Base-by-base conservation (phyloP, 2,797 vertebrate genomes). In the Salarias fasciatus region DNA sequence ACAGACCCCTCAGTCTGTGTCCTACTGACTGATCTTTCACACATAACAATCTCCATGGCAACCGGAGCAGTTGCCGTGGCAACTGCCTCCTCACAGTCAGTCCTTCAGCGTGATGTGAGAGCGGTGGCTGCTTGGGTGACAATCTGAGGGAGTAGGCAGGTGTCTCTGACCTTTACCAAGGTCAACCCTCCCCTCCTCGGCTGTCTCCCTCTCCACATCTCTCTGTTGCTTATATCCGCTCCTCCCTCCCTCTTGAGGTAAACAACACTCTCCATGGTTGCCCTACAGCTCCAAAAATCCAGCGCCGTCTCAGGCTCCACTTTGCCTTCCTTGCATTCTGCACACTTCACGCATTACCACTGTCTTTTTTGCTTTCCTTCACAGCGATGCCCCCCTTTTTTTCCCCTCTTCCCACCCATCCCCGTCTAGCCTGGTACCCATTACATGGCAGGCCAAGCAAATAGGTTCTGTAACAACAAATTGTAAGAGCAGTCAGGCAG, bases 1-100 rank as follows among this genome's bases (percentile, higher is more conserved):
- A 89, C 83, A 51, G 87, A 88, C 83, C 82, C 77, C 82, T 80
- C 62, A 44, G 79, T 86, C 88, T 89, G 86, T 86, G 90, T 93
- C 92, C 92, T 83, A 91, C 89, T 88, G 90, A 92, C 92, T 93
- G 88, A 92, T 92, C 92, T 86, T 91, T 93, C 92, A 93, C 92
- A 93, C 93, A 91, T 90, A 92, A 93, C 88, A 86, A 90, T 93
- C 90, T 88, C 93, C 90, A 92, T 92, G 91, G 92, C 88, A 94
- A 94, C 93, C 80, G 3, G 77, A 84, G 78, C 61, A 84, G 93
- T 93, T 93, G 90, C 92, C 88, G 61, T 92, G 86, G 92, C 88
- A 93, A 94, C 93, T 89, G 89, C 89, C 80, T 93, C 91, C 91
- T 92, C 90, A 88, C 87, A 91, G 90, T 90, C 89, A 89, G 89